Conservation (phyloP, 2,888 invertebrate genomes). For the Trissonchulus latispiculum region DNA sequence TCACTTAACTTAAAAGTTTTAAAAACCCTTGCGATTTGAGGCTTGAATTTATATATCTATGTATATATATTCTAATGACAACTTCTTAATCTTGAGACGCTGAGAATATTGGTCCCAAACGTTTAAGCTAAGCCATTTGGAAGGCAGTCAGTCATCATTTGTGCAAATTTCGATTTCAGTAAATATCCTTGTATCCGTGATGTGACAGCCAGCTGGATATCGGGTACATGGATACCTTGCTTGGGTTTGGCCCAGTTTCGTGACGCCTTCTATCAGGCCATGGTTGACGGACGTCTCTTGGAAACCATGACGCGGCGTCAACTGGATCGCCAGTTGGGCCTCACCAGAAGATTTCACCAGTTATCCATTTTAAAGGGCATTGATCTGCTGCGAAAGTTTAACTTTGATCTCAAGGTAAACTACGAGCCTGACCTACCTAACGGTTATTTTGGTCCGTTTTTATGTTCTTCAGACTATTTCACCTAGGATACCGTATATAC, state of each 20-base stretch:
- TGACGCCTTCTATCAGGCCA: constrained; percentile 71
- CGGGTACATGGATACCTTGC: constrained; percentile 82
- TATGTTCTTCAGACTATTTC: no score
- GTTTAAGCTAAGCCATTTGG: no score
- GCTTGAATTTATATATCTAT: no score
- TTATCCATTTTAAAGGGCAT: constrained; percentile 86
- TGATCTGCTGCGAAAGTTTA: constrained; percentile 76
- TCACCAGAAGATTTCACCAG: constrained; percentile 85
- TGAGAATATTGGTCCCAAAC: no score
- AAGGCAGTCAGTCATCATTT: no score
- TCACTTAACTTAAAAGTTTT: no score
- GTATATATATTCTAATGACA: no score
- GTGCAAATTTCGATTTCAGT: constrained; percentile 32
- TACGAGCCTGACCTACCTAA: no score
- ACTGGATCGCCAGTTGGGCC: constrained; percentile 79
- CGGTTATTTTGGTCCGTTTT: no score
- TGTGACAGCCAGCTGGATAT: constrained; percentile 82
- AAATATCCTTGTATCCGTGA: constrained; percentile 74
- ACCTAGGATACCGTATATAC: no score
- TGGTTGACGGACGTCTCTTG: constrained; percentile 84
- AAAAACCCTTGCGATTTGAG: no score
- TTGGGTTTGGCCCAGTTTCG: constrained; percentile 82
- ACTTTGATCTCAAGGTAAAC: constrained; percentile 59
- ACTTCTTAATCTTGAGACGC: no score
- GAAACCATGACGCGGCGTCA: constrained; percentile 87